Conservation (phyloP, 2,797 vertebrate species). For the Cuculus canorus region DNA sequence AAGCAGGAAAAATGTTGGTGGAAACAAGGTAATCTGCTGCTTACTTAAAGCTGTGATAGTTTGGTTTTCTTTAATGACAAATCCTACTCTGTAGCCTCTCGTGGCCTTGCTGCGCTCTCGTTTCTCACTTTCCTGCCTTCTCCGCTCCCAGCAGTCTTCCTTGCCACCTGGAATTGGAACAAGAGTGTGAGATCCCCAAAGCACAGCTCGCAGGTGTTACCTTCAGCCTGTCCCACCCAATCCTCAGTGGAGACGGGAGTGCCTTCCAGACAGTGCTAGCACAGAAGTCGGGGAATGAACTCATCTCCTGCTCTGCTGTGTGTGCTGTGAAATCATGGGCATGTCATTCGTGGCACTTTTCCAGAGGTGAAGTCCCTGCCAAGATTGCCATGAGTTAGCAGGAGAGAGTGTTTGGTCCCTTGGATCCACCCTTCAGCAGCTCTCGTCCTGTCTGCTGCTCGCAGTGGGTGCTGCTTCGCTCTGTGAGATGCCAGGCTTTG, state of each 20-base stretch:
- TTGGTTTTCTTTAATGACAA: background rate
- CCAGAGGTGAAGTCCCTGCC: conserved; percentile 12
- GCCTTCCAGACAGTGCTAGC: background rate
- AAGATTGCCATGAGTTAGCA: background rate
- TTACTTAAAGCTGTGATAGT: background rate
- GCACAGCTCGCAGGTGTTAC: background rate
- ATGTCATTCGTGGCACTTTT: background rate
- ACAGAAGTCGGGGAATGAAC: background rate
- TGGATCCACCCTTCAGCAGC: background rate
- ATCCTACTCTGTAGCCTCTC: background rate
- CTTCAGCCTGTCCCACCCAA: accelerated
- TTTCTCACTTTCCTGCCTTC: background rate
- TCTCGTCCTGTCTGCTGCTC: background rate
- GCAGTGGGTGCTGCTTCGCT: background rate
- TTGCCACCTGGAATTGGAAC: background rate
- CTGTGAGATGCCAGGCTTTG: accelerated
- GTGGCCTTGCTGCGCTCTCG: background rate
- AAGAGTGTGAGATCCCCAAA: background rate
- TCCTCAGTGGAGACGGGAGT: background rate
- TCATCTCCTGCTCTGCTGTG: background rate
- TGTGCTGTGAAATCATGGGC: background rate
- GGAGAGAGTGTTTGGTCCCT: background rate
- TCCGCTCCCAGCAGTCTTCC: background rate
- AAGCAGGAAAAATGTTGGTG: conserved; percentile 92
- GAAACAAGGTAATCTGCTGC: conserved; percentile 86